Percentiles rank a stretch among this genome's conserved stretches.
Evolutionary conservation across 2,888 invertebrate genomes (phyloP).

Genomic region (Norana najaformis): DNA sequence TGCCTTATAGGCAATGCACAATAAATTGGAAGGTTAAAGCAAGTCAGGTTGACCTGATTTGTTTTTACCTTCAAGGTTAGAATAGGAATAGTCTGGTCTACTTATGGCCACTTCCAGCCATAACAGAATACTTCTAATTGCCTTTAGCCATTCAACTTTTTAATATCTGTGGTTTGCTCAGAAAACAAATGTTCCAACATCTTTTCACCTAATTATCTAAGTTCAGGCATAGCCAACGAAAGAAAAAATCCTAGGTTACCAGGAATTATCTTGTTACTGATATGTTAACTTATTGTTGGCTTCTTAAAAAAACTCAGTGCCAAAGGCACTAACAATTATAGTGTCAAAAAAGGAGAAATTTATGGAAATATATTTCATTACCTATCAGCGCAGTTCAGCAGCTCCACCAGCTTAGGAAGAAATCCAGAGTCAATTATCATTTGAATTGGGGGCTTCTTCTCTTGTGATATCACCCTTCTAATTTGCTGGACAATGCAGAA

Average conservation of each 20-base stretch:
- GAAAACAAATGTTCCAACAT: background rate
- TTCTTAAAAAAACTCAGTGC: background rate
- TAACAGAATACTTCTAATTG: background rate
- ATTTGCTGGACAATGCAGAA: conserved; percentile 79
- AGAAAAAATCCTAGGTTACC: background rate
- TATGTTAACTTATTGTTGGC: background rate
- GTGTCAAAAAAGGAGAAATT: background rate
- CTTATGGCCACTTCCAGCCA: too few species aligned
- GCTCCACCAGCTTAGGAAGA: conserved; percentile 79
- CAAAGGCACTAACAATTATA: conserved; percentile 15
- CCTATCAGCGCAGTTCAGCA: conserved; percentile 75
- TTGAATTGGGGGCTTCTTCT: conserved; percentile 88
- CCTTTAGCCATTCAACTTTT: background rate
- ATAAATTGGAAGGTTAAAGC: too few species aligned
- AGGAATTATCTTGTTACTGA: background rate
- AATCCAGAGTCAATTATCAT: conserved; percentile 81
- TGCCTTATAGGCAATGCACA: too few species aligned
- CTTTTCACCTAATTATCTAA: background rate
- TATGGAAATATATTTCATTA: conserved; percentile 62
- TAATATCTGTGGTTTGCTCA: background rate
- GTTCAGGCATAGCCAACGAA: background rate
- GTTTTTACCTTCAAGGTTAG: too few species aligned
- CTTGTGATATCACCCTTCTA: conserved; percentile 83
- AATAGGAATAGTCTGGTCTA: too few species aligned
- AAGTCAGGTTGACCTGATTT: too few species aligned